Percentiles rank a stretch among this genome's conserved stretches.
Evolutionary conservation across 2,888 invertebrate genomes (phyloP).

Genomic region (Rotaria socialis): DNA sequence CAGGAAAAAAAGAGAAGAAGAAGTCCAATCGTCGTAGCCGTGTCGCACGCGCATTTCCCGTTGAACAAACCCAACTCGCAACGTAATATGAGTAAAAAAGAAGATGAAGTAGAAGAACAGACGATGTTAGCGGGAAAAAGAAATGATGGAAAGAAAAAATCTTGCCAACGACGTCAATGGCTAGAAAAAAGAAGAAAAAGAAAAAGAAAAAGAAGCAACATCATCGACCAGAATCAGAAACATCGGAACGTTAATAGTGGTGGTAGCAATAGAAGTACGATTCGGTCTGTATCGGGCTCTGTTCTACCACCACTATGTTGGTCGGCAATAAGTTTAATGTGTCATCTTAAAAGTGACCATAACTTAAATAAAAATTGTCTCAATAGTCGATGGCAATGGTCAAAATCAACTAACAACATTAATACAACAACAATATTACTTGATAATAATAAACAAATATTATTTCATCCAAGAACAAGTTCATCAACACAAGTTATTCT

Average conservation of each 20-base stretch:
- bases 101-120: background rate
- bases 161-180: background rate
- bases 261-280: background rate
- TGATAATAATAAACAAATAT: slow-evolving; percentile 10
- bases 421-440: background rate
- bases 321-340: background rate
- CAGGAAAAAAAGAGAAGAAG: background rate
- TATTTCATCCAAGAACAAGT: slow-evolving; percentile 36
- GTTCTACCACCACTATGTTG: background rate
- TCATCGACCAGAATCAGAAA: slow-evolving; percentile 14
- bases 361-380: background rate
- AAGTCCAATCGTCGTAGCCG: background rate
- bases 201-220: slow-evolving; percentile 9
- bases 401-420: background rate
- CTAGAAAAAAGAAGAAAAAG: slow-evolving; percentile 14
- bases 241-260: background rate
- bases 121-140: slow-evolving; percentile 4
- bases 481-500: slow-evolving; percentile 26
- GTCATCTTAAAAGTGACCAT: slow-evolving; percentile 8
- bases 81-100: slow-evolving; percentile 14
- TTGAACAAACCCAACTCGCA: background rate
- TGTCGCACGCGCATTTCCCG: background rate
- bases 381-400: background rate
- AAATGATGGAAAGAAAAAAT: slow-evolving; percentile 2
- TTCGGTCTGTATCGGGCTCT: background rate